Evolutionary conservation across 2,888 invertebrate genomes (phyloP).

Genomic region (Erebia palarica): DNA sequence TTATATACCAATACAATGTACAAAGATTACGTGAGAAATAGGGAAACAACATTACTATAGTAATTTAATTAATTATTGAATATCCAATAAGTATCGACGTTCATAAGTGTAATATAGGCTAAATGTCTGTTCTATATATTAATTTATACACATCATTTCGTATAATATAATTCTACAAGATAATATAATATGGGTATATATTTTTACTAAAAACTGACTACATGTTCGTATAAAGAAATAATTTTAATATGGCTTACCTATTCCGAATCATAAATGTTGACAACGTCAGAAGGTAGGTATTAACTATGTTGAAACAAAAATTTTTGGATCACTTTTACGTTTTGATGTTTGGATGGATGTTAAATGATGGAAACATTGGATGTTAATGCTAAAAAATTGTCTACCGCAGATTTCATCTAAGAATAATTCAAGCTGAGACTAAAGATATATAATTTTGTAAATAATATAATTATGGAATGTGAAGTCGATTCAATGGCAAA

Average conservation of each 20-base stretch:
- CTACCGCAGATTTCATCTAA: conserved; percentile 1
- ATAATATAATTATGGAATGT: conserved; percentile 70
- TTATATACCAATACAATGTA: conserved; percentile 20
- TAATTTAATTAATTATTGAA: conserved; percentile 28
- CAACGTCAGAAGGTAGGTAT: conserved; percentile 47
- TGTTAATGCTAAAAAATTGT: neutral
- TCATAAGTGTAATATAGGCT: conserved; percentile 27
- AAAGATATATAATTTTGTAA: conserved; percentile 55
- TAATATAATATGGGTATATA: conserved; percentile 21
- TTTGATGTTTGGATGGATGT: no score
- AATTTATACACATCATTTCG: conserved; percentile 23
- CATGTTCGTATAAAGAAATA: conserved; percentile 31
- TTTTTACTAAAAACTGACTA: conserved; percentile 22
- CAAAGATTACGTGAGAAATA: conserved; percentile 36
- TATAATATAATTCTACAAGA: conserved; percentile 17
- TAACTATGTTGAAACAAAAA: conserved; percentile 21
- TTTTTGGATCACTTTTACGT: no score
- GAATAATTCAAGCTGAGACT: conserved; percentile 29
- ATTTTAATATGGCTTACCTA: conserved; percentile 20
- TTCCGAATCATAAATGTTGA: conserved; percentile 51
- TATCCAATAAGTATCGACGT: conserved; percentile 23
- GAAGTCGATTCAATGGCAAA: conserved; percentile 61
- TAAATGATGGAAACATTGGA: no score
- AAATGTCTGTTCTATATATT: conserved; percentile 20
- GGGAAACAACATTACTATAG: conserved; percentile 31